A percentile compares a stretch with the other conserved stretches of the same genome.
phyloP scores from a whole-genome alignment of 2,888 invertebrate genomes.

The Lumbricus terrestris region DNA sequence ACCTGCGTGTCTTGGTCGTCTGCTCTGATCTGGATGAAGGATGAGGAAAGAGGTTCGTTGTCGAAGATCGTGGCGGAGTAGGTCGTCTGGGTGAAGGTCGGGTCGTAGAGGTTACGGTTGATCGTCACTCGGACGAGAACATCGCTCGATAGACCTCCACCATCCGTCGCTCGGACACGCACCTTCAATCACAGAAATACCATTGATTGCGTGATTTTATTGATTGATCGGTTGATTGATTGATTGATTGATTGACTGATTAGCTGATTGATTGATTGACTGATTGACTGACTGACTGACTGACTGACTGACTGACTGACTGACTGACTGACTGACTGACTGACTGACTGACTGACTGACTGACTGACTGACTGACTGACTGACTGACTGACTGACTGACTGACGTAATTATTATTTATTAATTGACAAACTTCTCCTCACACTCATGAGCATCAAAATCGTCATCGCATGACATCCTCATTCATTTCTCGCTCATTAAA shows the following conservation, averaged over 20 bases:
- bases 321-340: not conserved
- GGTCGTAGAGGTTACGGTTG: constrained; percentile 47
- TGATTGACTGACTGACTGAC: too few relatives aligned
- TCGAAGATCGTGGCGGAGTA: constrained; percentile 43
- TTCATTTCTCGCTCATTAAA: too few relatives aligned
- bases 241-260: not conserved
- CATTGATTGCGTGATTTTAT: not conserved
- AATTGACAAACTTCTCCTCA: not conserved
- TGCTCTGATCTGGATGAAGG: constrained; percentile 36
- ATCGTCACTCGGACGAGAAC: constrained; percentile 43
- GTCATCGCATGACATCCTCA: too few relatives aligned
- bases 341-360: not conserved
- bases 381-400: not conserved
- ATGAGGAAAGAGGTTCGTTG: constrained; percentile 39
- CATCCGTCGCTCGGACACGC: constrained; percentile 47
- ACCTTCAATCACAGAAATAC: constrained; percentile 42
- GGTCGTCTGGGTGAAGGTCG: constrained; percentile 39
- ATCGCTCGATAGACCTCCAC: constrained; percentile 43
- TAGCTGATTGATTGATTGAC: too few relatives aligned
- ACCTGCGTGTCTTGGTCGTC: constrained; percentile 37
- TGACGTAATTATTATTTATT: not conserved
- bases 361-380: not conserved
- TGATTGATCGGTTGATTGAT: not conserved
- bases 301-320: too few relatives aligned
- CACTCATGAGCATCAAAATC: not conserved